Conservation (phyloP, 2,113 vertebrate genomes). For the Amblyornis subalaris region DNA sequence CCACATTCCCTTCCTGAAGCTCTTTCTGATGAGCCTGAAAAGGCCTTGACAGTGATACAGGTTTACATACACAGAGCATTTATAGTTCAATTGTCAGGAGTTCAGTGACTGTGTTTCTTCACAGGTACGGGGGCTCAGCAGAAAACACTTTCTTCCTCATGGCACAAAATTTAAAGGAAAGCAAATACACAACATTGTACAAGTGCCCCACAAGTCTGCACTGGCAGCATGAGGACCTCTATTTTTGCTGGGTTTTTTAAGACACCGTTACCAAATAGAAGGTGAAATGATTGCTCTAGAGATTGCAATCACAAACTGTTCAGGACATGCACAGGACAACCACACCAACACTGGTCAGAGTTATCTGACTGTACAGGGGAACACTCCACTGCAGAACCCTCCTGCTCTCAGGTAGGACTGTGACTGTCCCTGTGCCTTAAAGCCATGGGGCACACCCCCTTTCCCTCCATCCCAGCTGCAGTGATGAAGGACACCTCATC, state of each 20-base stretch:
- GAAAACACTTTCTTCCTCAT: neutral
- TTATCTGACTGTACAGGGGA: rapidly evolving
- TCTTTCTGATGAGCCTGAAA: neutral
- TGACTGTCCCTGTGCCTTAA: neutral
- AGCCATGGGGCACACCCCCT: rapidly evolving
- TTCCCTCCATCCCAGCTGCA: neutral
- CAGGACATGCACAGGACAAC: neutral
- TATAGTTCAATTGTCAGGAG: neutral
- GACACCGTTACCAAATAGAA: neutral
- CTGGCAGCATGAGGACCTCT: rapidly evolving
- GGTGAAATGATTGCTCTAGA: neutral
- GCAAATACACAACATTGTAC: rapidly evolving
- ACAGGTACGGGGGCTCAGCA: neutral
- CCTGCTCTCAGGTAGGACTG: neutral
- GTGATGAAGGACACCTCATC: neutral
- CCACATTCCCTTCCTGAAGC: neutral
- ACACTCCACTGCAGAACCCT: neutral
- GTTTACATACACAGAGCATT: neutral
- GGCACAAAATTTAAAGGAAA: neutral
- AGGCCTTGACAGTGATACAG: neutral
- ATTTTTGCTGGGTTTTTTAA: neutral
- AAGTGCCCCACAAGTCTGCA: neutral
- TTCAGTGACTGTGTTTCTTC: neutral
- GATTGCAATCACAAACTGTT: neutral
- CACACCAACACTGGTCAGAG: neutral